Evolutionary conservation across 2,797 vertebrate species (phyloP), one percentile per base, ranked within the genome.

Genomic region (Pseudomugil gertrudae): DNA sequence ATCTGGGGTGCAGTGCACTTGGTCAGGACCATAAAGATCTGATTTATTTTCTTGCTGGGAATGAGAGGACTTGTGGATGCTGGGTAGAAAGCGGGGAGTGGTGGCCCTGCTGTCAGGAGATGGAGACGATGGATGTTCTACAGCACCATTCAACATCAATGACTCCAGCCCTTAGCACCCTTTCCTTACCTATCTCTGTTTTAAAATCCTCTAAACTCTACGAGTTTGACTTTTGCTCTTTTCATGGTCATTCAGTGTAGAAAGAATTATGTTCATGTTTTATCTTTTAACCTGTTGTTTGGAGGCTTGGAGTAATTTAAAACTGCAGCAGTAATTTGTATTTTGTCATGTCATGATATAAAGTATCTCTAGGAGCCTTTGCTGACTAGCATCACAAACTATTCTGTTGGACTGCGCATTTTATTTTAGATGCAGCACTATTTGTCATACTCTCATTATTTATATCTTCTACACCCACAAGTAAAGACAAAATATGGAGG

Each of bases 31-130:
- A 92, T 94, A 94, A 94, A 93, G 76, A 74, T 55, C 87, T 91
- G 92, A 94, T 94, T 94, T 92, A 94, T 92, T 70, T 78, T 84
- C 72, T 63, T 19, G 47, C 83, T 89, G 86, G 85, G 91, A 92
- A 93, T 94, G 87, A 92, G 86, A 88, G 78, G 79, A 83, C 71
- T 83, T 78, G 81, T 80, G 69, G 66, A 79, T 19, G 73, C 58
- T 40, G 76, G 72, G 72, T 71, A 72, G 78, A 75, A 81, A 68
- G 82, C 75, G 61, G 69, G 76, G 79, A 72, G 73, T 71, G 86
- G 84, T 72, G 87, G 82, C 84, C 72, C 69, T 74, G 76, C 88
- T 91, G 90, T 92, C 92, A 90, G 72, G 72, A 84, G 81, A 86
- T 72, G 74, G 77, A 74, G 71, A 81, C 94, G 91, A 94, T 91